These are phyloP conservation scores for Tapirus terrestris DNA, from an alignment of 2,113 vertebrate species.

Conservation along the genomic window DNA sequence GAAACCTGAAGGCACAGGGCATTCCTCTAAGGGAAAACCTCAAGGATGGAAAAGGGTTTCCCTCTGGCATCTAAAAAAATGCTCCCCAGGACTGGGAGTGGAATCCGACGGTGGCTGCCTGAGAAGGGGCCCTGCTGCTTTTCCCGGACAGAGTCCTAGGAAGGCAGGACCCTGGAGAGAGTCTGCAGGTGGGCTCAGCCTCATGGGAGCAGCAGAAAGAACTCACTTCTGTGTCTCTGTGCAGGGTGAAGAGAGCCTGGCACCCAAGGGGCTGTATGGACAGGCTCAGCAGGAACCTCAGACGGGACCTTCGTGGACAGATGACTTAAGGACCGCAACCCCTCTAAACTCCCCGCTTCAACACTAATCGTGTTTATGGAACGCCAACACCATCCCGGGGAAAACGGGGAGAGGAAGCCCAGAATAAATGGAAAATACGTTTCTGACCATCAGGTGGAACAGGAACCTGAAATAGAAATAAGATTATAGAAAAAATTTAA, in stretches of 20 bases:
- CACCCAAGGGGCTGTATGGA: neutral
- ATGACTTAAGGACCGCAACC: neutral
- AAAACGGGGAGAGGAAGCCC: neutral
- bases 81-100: too few relatives aligned
- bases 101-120: neutral
- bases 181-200: neutral
- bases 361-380: neutral
- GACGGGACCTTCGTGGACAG: neutral
- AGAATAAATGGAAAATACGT: neutral
- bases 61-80: neutral
- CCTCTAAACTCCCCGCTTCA: neutral
- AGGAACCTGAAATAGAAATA: neutral
- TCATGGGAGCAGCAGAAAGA: neutral
- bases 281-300: neutral
- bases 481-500: neutral
- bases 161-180: neutral
- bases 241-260: rapidly evolving
- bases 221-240: neutral
- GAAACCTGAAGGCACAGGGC: neutral
- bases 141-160: neutral
- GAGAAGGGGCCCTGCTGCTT: neutral
- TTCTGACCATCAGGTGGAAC: neutral
- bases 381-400: neutral
- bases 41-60: neutral
- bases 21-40: neutral